Conservation (phyloP, 53 echinoderm and acorn worm genomes). For the Holothuria scabra region DNA sequence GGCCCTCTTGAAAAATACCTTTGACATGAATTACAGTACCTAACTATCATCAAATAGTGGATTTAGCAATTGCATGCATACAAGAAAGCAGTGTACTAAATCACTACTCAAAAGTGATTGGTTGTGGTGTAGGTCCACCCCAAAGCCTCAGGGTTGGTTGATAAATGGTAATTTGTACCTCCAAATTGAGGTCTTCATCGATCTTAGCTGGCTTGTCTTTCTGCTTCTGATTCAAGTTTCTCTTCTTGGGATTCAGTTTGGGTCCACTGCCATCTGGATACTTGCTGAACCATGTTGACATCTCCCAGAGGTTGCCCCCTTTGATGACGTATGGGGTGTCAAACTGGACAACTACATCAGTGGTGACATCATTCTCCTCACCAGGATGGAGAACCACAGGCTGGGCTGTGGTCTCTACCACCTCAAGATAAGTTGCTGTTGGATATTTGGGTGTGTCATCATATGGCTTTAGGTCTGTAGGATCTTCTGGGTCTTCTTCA, state of each 20-base stretch:
- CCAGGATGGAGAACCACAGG: constrained; percentile 29
- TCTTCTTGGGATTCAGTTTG: constrained; percentile 26
- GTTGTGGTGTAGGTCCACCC: too few relatives aligned
- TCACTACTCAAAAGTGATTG: too few relatives aligned
- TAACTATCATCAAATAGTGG: too few relatives aligned
- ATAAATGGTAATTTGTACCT: not conserved
- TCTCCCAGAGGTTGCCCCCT: constrained; percentile 68
- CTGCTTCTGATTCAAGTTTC: constrained; percentile 47
- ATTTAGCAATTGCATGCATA: too few relatives aligned
- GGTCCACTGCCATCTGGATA: constrained; percentile 58
- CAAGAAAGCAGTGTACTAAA: too few relatives aligned
- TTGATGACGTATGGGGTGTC: constrained; percentile 40
- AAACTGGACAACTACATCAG: constrained; percentile 26
- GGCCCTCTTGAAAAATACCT: too few relatives aligned
- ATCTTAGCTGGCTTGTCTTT: constrained; percentile 38
- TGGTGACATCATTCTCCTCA: constrained; percentile 30
- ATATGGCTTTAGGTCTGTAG: not conserved
- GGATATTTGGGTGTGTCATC: not conserved
- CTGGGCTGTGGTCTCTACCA: constrained; percentile 27
- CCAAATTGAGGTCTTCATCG: constrained; percentile 22
- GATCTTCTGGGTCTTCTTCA: not conserved
- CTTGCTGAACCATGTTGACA: constrained; percentile 62
- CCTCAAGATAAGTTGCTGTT: constrained; percentile 8
- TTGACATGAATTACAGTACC: too few relatives aligned
- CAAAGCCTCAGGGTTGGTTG: too few relatives aligned